A percentile compares a stretch with the other conserved stretches of the same genome.
Conservation (phyloP, 2,797 vertebrate species). For the Masticophis lateralis region DNA sequence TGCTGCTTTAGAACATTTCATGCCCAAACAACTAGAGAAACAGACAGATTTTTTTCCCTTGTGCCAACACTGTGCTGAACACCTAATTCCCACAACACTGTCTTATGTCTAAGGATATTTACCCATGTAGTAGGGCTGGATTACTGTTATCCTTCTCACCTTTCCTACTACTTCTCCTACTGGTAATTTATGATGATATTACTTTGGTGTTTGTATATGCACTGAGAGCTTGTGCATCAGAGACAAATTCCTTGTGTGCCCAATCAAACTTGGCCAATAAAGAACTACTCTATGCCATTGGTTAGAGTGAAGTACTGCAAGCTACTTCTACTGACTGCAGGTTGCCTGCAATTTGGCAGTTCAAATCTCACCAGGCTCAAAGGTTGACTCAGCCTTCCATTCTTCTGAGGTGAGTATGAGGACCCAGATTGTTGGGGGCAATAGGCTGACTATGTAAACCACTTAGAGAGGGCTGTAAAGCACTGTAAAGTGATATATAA, state of each 20-base stretch:
- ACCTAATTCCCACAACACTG: background rate
- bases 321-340: no score
- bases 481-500: no score
- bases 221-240: background rate
- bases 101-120: background rate
- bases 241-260: background rate
- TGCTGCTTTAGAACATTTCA: background rate
- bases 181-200: background rate
- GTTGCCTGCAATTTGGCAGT: no score
- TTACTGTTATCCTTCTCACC: background rate
- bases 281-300: no score
- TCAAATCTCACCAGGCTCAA: no score
- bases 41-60: background rate
- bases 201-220: background rate
- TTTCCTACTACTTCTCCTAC: background rate
- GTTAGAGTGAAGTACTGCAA: no score
- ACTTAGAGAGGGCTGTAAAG: no score
- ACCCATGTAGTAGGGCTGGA: background rate
- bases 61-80: background rate
- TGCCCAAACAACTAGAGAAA: background rate
- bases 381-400: no score
- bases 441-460: no score
- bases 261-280: no score
- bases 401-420: no score
- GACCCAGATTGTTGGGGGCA: no score